Evolutionary conservation across 2,888 invertebrate genomes (phyloP), one percentile per base, ranked within the genome.

Genomic region (Rapana venosa): DNA sequence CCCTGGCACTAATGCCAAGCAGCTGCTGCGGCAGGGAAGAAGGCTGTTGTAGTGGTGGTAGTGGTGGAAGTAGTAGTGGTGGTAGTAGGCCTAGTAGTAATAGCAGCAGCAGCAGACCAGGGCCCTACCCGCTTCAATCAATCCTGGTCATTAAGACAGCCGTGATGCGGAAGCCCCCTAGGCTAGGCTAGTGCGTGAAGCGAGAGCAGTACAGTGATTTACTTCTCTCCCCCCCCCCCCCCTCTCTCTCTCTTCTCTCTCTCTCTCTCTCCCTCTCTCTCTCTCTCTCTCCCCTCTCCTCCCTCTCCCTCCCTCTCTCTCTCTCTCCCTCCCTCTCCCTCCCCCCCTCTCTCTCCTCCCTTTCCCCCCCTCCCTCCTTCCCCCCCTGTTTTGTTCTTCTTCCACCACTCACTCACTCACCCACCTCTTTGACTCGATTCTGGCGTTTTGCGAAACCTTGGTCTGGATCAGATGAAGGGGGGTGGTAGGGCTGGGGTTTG

Each of bases 141-240:
- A 83, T 83, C 11, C 83, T 83, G 36, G 83, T 83, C 36, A 83
- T 83, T 83, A 83, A 83, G 83, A 83, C 35, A 83, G 83, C 83
- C 83, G 47, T 83, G 47, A 83, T 36, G 83, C 17, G 83, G 47
- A 47, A 47, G 4, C 47, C 8, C 47, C 47, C 8, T 5, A 8
- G 47, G 4, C 8, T 5, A 47, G 83, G 47, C 47, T 32, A 22
- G 83, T 47, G 83, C 47, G 83, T 83, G 83, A 83, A 83, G 83
- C 47, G 26, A 26, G 83, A 26, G 22, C 22, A 22, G 74, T 26
- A 4, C 74, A 1, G 74, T 74, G 74, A 74, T 74, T 74, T 74
- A 74, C 74, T 30, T 74, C 2, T n/a, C 74, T 30, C 30, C 22
- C 26, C 79, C 79, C 79, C 0, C 26, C 35, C 79, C 32, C 32